phyloP scores from a whole-genome alignment of 2,113 vertebrate genomes.

The Myotis yumanensis region DNA sequence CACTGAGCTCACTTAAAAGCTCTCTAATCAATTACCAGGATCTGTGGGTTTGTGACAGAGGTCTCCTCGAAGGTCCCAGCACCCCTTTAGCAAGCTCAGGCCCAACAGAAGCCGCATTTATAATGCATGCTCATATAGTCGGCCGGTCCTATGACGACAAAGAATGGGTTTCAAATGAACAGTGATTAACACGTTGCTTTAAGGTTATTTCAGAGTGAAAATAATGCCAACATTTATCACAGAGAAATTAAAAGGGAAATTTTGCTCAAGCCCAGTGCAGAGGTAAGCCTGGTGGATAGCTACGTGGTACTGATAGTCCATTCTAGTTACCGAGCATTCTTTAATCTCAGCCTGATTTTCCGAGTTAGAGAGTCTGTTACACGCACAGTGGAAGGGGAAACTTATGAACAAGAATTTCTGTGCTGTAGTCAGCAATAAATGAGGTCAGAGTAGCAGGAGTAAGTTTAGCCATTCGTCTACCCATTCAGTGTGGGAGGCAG shows the following conservation, averaged over 20 bases:
- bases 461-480: background rate
- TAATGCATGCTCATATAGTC: background rate
- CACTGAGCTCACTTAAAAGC: conserved; percentile 62
- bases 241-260: conserved; percentile 47
- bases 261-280: background rate
- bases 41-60: conserved; percentile 34
- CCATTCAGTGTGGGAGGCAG: background rate
- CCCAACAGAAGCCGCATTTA: conserved; percentile 1
- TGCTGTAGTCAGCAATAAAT: background rate
- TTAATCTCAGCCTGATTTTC: conserved; percentile 10
- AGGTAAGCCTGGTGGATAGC: background rate
- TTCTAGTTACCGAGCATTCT: background rate
- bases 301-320: background rate
- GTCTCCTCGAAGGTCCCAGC: conserved; percentile 11
- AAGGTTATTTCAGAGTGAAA: conserved; percentile 44
- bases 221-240: conserved; percentile 34
- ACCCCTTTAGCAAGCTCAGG: background rate
- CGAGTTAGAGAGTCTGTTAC: background rate
- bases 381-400: background rate
- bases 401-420: conserved; percentile 3
- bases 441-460: background rate
- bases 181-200: conserved; percentile 6
- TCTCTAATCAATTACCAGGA: conserved; percentile 67
- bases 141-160: conserved; percentile 36
- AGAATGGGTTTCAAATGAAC: conserved; percentile 55